Conservation (phyloP, 2,888 invertebrate species). For the Dichetophora obliterata region DNA sequence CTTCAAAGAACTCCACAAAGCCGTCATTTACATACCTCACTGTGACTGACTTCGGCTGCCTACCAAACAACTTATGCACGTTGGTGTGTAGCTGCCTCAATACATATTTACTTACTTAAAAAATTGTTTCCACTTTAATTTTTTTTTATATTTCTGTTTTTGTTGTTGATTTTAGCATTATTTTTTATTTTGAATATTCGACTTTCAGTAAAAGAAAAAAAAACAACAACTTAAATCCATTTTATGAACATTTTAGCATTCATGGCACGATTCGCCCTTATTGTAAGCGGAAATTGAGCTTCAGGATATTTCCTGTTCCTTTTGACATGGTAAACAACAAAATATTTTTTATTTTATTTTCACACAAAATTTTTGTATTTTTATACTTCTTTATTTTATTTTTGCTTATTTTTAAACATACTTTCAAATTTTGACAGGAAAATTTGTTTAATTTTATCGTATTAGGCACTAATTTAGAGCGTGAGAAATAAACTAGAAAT, state of each 20-base stretch:
- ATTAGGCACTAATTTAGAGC: neutral
- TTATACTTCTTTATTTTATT: neutral
- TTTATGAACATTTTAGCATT: constrained; percentile 31
- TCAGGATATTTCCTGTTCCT: constrained; percentile 27
- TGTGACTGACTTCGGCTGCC: neutral
- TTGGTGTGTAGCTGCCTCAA: neutral
- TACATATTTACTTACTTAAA: constrained; percentile 5
- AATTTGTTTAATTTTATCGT: constrained; percentile 25
- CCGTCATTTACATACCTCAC: neutral
- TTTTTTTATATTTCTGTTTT: neutral
- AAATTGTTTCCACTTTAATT: constrained; percentile 19
- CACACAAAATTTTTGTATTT: neutral
- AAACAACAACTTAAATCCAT: constrained; percentile 2
- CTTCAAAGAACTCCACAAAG: neutral
- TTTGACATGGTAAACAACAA: constrained; percentile 25
- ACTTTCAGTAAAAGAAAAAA: neutral
- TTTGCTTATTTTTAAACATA: neutral
- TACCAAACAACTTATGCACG: neutral
- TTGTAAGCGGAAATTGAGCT: constrained; percentile 35
- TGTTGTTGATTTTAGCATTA: neutral
- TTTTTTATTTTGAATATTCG: neutral
- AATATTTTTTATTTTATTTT: neutral
- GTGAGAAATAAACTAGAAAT: neutral
- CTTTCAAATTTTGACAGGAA: constrained; percentile 1
- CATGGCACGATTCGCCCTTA: constrained; percentile 33